Evolutionary conservation across 2,797 vertebrate species (phyloP), one percentile per base, ranked within the genome.

Genomic region (Eospalax fontanierii): DNA sequence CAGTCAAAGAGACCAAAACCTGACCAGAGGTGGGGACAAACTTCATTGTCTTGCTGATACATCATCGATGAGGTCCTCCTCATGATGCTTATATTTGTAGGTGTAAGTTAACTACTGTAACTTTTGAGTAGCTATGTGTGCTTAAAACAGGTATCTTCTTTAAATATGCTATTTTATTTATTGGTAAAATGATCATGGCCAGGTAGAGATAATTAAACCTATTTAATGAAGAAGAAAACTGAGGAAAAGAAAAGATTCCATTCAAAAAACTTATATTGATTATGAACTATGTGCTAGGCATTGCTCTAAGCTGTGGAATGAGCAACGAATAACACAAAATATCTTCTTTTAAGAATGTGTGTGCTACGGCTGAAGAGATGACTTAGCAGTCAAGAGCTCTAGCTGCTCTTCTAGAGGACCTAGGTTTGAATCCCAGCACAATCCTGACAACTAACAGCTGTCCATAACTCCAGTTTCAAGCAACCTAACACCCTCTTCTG

Each of bases 141-240:
- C 59, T 73, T 73, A 70, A 74, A 33, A 15, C 73, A 14, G n/a
- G 7, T 50, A 85, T 40, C 21, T 40, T 6, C 63, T 94, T 79
- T 80, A 79, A n/a, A n/a, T 57, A 63, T 46, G 6, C 61, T 87
- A 71, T 76, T 81, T 43, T 70, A 12, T 76, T 92, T 54, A 87
- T 10, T 86, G 76, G 35, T 61, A 65, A 50, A 70, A 81, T 71
- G 10, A 75, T 38, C 50, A 33, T 38, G n/a, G n/a, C 35, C 5
- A 85, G 54, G 54, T 50, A 54, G 35, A 76, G 87, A 71, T 59
- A 68, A 68, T 68, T 87, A 66, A 35, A 18, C 16, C 26, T n/a
- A 70, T 83, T 91, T 85, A 15, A 65, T 65, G 38, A 76, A 91
- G 88, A 6, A 70, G 43, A 90, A 11, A n/a, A n/a, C n/a, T n/a